Evolutionary conservation across 2,888 invertebrate species (phyloP).

Genomic region (Tetragonisca angustula): DNA sequence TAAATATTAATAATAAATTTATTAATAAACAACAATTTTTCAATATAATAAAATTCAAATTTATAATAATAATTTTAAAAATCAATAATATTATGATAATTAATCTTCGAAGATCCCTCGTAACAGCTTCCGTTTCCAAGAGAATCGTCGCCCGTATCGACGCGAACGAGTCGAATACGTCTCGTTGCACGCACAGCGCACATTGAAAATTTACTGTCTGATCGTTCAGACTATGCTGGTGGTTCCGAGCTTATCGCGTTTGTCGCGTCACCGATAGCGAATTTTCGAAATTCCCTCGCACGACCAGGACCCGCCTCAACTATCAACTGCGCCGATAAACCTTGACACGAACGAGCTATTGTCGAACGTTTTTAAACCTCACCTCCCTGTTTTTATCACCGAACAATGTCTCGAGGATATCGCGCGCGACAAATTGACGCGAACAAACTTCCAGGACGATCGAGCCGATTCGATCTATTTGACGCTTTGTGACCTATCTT

Average conservation of each 20-base stretch:
- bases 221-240: not conserved
- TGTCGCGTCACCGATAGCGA: not conserved
- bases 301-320: not conserved
- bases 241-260: slow-evolving; percentile 4
- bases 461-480: not conserved
- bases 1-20: too few species aligned
- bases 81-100: too few species aligned
- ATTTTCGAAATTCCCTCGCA: slow-evolving; percentile 3
- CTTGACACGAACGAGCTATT: slow-evolving; percentile 1
- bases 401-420: slow-evolving; percentile 2
- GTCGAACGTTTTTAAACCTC: not conserved
- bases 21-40: too few species aligned
- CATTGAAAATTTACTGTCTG: not conserved
- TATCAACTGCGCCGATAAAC: slow-evolving; percentile 4
- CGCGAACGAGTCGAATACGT: not conserved
- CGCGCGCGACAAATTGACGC: not conserved
- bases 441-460: not conserved
- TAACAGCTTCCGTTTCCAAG: not conserved
- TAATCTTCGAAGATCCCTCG: too few species aligned
- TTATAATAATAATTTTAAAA: too few species aligned
- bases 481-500: not conserved
- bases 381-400: not conserved
- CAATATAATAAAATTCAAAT: too few species aligned
- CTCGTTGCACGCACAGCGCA: not conserved
- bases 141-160: not conserved